Conservation (phyloP, 2,888 invertebrate genomes). For the Marronus borbonicus region DNA sequence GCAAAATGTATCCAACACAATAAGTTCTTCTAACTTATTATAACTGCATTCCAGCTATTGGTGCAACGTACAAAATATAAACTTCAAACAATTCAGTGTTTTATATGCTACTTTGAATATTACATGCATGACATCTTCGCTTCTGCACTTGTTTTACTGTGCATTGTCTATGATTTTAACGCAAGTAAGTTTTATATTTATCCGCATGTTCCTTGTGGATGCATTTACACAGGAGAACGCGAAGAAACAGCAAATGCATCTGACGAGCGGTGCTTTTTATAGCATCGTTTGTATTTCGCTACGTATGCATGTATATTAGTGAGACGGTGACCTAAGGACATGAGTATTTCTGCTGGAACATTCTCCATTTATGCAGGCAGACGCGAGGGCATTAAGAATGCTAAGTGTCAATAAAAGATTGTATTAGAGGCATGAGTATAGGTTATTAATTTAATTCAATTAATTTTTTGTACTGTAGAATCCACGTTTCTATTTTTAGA, state of each 20-base stretch:
- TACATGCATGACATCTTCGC: not conserved
- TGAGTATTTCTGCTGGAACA: not conserved
- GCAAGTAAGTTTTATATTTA: not conserved
- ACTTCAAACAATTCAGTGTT: not conserved
- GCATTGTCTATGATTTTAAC: not conserved
- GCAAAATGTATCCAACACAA: not conserved
- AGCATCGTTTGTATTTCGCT: not conserved
- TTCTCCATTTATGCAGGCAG: not conserved
- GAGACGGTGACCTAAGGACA: conserved; percentile 1
- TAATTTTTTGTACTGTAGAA: no score
- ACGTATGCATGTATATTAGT: not conserved
- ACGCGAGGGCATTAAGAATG: no score
- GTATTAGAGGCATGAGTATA: no score
- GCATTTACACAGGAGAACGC: not conserved
- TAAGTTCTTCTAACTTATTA: not conserved
- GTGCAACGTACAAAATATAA: not conserved
- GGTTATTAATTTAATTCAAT: no score
- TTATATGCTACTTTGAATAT: not conserved
- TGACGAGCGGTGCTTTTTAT: not conserved
- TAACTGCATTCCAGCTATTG: not conserved
- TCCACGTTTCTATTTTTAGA: no score
- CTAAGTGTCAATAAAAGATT: no score
- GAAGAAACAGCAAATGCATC: not conserved
- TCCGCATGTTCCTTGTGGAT: not conserved
- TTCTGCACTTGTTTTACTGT: not conserved